Evolutionary conservation across 1,140 invertebrate species (phyloP), one percentile per base, ranked within the genome.

Genomic region (Zaprionus gabonicus): DNA sequence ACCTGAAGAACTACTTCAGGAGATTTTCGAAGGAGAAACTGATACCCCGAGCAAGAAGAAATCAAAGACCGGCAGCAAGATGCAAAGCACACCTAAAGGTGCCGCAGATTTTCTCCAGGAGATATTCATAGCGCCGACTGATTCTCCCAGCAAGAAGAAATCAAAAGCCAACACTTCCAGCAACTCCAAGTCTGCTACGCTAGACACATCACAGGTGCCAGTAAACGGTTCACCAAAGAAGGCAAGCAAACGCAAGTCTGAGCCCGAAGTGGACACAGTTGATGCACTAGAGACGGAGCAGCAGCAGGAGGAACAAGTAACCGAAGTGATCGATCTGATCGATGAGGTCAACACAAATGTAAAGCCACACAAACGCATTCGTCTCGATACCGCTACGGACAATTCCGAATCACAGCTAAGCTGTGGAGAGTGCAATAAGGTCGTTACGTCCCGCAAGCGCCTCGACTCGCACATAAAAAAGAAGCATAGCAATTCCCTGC

Each of bases 361-460:
- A 0, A 57, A 70, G 12, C 84, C 84, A 0, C 70, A 88, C 56
- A 88, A 84, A 20, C 80, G 80, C n/a, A 34, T 20, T 1, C 31
- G 59, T 27, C 44, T 81, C 6, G 67, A 75, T 64, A 5, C 25
- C 31, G 31, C 9, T n/a, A n/a, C 17, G 20, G 51, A 41, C 0
- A 57, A 51, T 23, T 65, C 65, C 15, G 72, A 77, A 0, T 31
- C 66, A 0, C 17, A 44, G 3, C 20, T 88, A 0, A 84, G 25
- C 53, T 87, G 84, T 65, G n/a, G n/a, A n/a, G 46, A 73, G 3
- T 87, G 84, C 31, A 71, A 38, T 25, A 87, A 87, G 25, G 41
- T 31, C 0, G 44, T 69, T 0, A 36, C 15, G 1, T 59, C 80
- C 1, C 68, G 69, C n/a, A 70, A 75, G 3, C 84, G 83, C 9